Percentiles rank a stretch among this genome's conserved stretches.
Conservation (phyloP, 2,888 invertebrate species). For the Neelides folsomi region DNA sequence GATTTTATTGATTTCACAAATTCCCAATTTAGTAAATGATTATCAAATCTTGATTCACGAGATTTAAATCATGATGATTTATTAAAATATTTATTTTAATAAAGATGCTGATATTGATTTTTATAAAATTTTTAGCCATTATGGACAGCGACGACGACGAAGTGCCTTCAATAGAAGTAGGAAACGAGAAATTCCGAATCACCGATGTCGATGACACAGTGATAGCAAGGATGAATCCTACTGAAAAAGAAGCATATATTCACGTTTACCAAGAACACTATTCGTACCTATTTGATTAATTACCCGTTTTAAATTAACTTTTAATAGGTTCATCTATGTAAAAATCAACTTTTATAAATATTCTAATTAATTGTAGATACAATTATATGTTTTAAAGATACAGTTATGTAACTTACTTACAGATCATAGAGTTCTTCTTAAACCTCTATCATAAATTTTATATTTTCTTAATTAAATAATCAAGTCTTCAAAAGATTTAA, state of each 20-base stretch:
- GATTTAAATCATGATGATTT: slow-evolving; percentile 11
- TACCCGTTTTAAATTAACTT: background rate
- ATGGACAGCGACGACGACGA: slow-evolving; percentile 55
- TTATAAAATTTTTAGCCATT: slow-evolving; percentile 37
- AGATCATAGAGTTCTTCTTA: no score
- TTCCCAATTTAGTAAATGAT: background rate
- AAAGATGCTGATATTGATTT: slow-evolving; percentile 50
- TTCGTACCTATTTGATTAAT: slow-evolving; percentile 68
- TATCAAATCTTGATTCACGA: background rate
- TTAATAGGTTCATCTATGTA: background rate
- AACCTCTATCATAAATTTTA: no score
- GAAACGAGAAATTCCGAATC: slow-evolving; percentile 61
- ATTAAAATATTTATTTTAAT: background rate
- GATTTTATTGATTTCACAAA: no score
- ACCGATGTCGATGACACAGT: slow-evolving; percentile 73
- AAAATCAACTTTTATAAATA: no score
- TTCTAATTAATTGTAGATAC: no score
- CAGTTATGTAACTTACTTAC: no score
- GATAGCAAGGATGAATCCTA: slow-evolving; percentile 76
- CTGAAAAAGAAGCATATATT: slow-evolving; percentile 87
- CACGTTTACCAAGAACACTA: slow-evolving; percentile 87
- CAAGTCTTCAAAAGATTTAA: no score
- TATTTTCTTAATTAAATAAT: no score
- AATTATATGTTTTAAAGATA: no score
- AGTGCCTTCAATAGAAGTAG: slow-evolving; percentile 67